A percentile compares a stretch with the other conserved stretches of the same genome.
These are phyloP conservation scores for Syngnathus typhle DNA, from an alignment of 2,113 vertebrate species.

Conservation along the genomic window DNA sequence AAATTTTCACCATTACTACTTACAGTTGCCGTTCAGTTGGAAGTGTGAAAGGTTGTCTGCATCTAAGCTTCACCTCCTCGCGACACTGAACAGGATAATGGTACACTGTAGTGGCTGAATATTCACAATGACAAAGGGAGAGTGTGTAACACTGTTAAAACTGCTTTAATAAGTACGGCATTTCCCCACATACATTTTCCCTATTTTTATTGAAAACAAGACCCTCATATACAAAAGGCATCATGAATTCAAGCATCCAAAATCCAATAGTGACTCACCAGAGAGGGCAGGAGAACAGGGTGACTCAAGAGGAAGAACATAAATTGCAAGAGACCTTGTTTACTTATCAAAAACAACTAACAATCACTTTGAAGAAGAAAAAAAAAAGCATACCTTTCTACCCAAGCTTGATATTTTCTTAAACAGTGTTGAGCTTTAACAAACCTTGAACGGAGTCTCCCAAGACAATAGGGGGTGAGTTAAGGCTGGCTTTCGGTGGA, in stretches of 20 bases:
- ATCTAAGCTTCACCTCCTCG: neutral
- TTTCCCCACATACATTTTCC: conserved; percentile 44
- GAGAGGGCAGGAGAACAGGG: neutral
- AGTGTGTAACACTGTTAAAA: conserved; percentile 21
- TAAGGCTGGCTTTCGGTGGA: conserved; percentile 88
- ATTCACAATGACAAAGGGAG: neutral
- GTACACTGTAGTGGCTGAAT: neutral
- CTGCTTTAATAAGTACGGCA: conserved; percentile 42
- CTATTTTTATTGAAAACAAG: conserved; percentile 56
- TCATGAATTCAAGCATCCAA: neutral
- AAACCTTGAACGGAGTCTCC: neutral
- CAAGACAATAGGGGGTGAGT: conserved; percentile 15
- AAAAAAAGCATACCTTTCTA: neutral
- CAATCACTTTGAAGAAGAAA: neutral
- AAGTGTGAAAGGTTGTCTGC: neutral
- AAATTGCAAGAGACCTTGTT: conserved; percentile 7
- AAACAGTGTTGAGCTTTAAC: neutral
- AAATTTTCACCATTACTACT: neutral
- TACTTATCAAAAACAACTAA: conserved; percentile 12
- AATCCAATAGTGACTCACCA: neutral
- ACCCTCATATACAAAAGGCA: conserved; percentile 52
- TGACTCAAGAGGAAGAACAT: neutral
- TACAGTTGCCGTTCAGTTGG: neutral
- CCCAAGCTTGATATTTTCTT: neutral
- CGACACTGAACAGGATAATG: neutral